Evolutionary conservation across 2,113 vertebrate genomes (phyloP).

Genomic region (Tricholaema leucomelas): DNA sequence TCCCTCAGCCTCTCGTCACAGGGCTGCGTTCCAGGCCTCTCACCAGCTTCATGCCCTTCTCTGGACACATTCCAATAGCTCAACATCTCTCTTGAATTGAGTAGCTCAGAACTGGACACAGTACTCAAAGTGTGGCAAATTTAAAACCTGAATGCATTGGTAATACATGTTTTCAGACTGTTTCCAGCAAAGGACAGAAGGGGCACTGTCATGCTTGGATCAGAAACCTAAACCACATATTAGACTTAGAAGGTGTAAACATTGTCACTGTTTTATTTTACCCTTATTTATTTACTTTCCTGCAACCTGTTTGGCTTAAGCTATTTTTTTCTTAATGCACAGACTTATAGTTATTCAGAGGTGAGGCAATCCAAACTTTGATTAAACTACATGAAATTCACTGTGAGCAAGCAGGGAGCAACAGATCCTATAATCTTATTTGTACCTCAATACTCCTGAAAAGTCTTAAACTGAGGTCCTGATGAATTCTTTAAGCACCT

Average conservation of each 20-base stretch:
- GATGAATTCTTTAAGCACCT: background rate
- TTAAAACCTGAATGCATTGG: constrained; percentile 3
- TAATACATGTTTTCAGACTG: background rate
- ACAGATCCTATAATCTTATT: background rate
- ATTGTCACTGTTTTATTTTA: background rate
- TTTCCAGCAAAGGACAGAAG: background rate
- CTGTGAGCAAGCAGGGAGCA: background rate
- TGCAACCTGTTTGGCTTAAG: background rate
- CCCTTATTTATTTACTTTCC: background rate
- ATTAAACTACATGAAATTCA: background rate
- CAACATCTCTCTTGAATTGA: no score
- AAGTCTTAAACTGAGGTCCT: background rate
- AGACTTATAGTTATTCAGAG: background rate
- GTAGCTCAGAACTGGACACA: no score
- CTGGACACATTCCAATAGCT: no score
- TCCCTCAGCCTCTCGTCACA: no score
- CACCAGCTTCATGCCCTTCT: no score
- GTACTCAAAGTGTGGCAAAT: no score
- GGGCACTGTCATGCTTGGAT: background rate
- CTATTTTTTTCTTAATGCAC: background rate
- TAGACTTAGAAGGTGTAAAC: background rate
- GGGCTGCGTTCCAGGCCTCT: no score
- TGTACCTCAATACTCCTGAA: background rate
- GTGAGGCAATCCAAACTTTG: background rate
- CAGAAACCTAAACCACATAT: background rate